Conservation (phyloP, 2,888 invertebrate genomes). For the Eutolmus rufibarbis region DNA sequence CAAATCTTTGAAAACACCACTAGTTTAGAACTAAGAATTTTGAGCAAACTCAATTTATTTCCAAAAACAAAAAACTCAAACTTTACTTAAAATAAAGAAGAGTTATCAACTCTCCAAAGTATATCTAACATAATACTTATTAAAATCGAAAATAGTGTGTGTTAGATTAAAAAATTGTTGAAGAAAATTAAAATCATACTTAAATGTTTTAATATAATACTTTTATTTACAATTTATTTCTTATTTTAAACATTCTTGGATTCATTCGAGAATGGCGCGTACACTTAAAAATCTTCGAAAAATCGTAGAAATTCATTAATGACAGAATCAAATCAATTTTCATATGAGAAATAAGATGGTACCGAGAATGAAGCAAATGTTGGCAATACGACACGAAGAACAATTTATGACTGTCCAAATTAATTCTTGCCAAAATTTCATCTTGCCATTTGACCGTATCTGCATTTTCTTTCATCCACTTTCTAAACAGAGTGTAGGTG, state of each 20-base stretch:
- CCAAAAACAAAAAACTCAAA: too few relatives aligned
- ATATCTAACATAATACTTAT: too few relatives aligned
- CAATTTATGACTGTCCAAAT: neutral
- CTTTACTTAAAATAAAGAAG: too few relatives aligned
- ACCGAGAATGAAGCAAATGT: neutral
- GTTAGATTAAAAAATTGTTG: too few relatives aligned
- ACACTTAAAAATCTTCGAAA: neutral
- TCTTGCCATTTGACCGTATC: neutral
- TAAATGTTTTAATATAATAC: too few relatives aligned
- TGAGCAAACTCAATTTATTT: too few relatives aligned
- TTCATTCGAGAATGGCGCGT: neutral
- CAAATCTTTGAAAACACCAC: too few relatives aligned
- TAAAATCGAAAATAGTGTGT: too few relatives aligned
- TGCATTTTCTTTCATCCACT: neutral
- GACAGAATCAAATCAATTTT: neutral
- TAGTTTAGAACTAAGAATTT: too few relatives aligned
- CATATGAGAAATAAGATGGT: too few relatives aligned
- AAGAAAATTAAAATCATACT: too few relatives aligned
- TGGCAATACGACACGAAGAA: conserved; percentile 1
- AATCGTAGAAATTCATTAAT: neutral
- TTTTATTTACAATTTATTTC: neutral
- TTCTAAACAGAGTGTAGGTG: neutral
- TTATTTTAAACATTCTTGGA: neutral
- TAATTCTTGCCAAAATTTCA: neutral
- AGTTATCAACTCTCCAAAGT: too few relatives aligned